Percentiles rank a stretch among this genome's conserved stretches.
These are phyloP conservation scores for Tamias sibiricus DNA, from an alignment of 2,113 vertebrate genomes.

Conservation along the genomic window DNA sequence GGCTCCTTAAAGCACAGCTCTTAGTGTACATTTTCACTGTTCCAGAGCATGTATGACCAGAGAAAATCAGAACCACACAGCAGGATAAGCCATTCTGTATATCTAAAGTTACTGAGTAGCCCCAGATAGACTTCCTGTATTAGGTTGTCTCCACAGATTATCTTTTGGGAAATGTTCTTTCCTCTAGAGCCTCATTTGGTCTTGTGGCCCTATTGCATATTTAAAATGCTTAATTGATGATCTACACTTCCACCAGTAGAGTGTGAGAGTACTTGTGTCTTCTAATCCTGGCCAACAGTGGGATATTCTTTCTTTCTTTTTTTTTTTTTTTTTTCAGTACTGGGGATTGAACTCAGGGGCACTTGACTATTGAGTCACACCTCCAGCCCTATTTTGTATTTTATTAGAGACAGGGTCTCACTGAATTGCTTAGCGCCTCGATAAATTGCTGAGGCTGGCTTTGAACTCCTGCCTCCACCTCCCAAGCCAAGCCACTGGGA, in stretches of 20 bases:
- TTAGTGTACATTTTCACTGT: neutral
- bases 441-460: too few relatives aligned
- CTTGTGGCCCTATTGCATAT: neutral
- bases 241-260: neutral
- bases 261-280: neutral
- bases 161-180: conserved; percentile 6
- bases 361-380: too few relatives aligned
- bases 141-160: neutral
- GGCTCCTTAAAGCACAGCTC: neutral
- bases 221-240: neutral
- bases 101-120: neutral
- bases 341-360: too few relatives aligned
- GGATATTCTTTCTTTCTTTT: neutral
- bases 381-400: too few relatives aligned
- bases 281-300: neutral
- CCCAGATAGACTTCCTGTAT: neutral
- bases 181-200: neutral
- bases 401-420: too few relatives aligned
- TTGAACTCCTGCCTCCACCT: too few relatives aligned
- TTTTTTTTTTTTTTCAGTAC: neutral
- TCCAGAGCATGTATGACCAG: neutral
- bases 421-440: too few relatives aligned
- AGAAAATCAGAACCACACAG: neutral
- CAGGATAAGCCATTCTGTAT: neutral
- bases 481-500: too few relatives aligned